Evolutionary conservation across 2,797 vertebrate species (phyloP), one percentile per base, ranked within the genome.

Genomic region (Nyctibius grandis): DNA sequence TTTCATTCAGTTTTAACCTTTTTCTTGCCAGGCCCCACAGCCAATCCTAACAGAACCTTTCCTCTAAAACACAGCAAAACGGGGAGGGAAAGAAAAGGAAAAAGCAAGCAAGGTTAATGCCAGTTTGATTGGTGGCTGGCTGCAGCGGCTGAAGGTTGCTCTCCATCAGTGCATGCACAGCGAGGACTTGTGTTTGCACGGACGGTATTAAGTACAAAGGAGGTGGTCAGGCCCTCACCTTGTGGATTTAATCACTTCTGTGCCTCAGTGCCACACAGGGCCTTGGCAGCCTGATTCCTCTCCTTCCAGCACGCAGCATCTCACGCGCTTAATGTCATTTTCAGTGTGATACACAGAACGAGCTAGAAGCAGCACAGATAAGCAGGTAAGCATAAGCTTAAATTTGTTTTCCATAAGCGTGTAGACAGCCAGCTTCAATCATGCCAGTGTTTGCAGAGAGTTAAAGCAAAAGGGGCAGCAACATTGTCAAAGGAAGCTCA

Each of bases 101-200:
- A 74, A 80, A 92, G 17, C 65, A 50, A 82, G 84, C 83, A 93
- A 95, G 93, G 93, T 90, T 51, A 80, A 81, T 90, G 95, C 74
- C 89, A 93, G 74, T 79, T 96, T 97, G 94, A 93, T 95, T 87
- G 88, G 94, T 96, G 88, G 82, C 85, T 79, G 89, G 61, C 83
- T 84, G 70, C 53, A 38, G 80, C 60, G 40, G 74, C 77, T 67
- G 95, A 95, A 96, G 94, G 96, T 73, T 96, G 91, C 4, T 87
- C 90, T 88, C 87, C 88, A 78, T 73, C 96, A 50, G 53, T 0
- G 12, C 70, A 10, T 21, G 6, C 74, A 50, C 75, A 53, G 68
- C 0, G 1, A 93, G 76, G 74, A 65, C 33, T 76, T 45, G 63
- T 65, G 67, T 88, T 86, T 95, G 85, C 91, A 79, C n/a, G 88